Evolutionary conservation across 35 echinoderm and acorn worm species (phyloP), one percentile per base, ranked within the genome.

Genomic region (Stichopus chloronotus): DNA sequence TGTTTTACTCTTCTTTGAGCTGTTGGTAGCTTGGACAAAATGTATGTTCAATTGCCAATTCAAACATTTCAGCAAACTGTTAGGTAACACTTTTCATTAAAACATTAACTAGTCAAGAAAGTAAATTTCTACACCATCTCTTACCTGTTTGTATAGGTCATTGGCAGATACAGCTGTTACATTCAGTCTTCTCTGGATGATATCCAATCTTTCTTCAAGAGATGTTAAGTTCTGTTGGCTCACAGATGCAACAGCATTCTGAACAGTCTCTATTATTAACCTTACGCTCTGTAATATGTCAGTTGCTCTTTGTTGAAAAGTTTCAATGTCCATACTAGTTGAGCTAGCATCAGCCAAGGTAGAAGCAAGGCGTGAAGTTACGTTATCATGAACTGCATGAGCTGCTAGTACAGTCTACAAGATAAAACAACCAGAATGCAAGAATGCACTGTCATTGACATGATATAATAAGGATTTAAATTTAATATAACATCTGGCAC

Each of bases 301-400:
- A 10, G 65, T 55, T 2, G 74, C 88, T 5, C 86, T 56, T 0
- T 23, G 23, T 2, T 90, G 17, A 53, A 65, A 69, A 9, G 56
- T 25, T 24, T 94, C 14, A 87, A 57, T 88, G 8, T 87, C 61
- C 12, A 65, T 25, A 8, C 25, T 63, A 43, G 93, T 83, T 6
- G 79, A 86, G 85, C 71, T 95, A 19, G 96, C 74, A 17, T 76
- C 71, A 10, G 69, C 83, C 13, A 98, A 81, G 8, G 88, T 30
- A 30, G 92, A 76, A 7, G 96, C 94, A 11, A 94, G 93, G n/a
- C 91, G 56, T 16, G 61, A 63, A 57, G 96, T 98, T 11, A 94
- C 95, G 68, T 98, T 94, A 90, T 98, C 96, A 78, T 98, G 96
- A 12, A 90, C 78, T 5, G 90, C 56, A 25, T 98, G 88, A 25